A percentile compares a stretch with the other conserved stretches of the same genome.
phyloP scores from a whole-genome alignment of 2,888 invertebrate genomes.

The Pachliopta kotzebuea region DNA sequence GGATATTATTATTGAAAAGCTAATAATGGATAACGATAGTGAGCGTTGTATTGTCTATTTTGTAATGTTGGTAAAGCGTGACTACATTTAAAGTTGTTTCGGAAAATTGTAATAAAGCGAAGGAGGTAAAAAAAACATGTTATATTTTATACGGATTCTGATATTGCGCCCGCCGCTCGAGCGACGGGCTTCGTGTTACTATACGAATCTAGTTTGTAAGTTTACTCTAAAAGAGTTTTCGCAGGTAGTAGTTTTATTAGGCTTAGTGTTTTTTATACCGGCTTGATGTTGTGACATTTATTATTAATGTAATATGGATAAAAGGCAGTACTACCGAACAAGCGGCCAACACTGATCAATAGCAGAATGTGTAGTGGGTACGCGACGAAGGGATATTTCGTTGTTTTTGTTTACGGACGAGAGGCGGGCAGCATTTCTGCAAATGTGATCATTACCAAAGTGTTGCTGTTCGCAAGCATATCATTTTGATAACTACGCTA shows the following conservation, averaged over 20 bases:
- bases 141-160: constrained; percentile 75
- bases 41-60: constrained; percentile 77
- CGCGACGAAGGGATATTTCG: constrained; percentile 42
- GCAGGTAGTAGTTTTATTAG: constrained; percentile 79
- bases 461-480: constrained; percentile 77
- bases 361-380: constrained; percentile 76
- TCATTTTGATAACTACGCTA: constrained; percentile 74
- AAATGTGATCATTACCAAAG: constrained; percentile 69
- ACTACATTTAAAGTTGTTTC: constrained; percentile 74
- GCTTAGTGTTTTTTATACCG: constrained; percentile 82
- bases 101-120: constrained; percentile 78
- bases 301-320: constrained; percentile 69
- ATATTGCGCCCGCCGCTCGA: constrained; percentile 53
- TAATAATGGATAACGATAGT: constrained; percentile 69
- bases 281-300: constrained; percentile 81
- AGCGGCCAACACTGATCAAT: constrained; percentile 69
- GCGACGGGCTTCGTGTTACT: constrained; percentile 64
- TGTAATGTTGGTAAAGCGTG: constrained; percentile 70
- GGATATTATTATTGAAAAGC: constrained; percentile 60
- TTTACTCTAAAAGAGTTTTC: constrained; percentile 79
- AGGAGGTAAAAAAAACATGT: constrained; percentile 66
- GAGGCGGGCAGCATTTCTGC: constrained; percentile 57
- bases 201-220: constrained; percentile 75
- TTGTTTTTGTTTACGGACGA: constrained; percentile 53
- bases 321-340: constrained; percentile 62